Evolutionary conservation across 2,797 vertebrate species (phyloP).

Genomic region (Macrochelys suwanniensis): DNA sequence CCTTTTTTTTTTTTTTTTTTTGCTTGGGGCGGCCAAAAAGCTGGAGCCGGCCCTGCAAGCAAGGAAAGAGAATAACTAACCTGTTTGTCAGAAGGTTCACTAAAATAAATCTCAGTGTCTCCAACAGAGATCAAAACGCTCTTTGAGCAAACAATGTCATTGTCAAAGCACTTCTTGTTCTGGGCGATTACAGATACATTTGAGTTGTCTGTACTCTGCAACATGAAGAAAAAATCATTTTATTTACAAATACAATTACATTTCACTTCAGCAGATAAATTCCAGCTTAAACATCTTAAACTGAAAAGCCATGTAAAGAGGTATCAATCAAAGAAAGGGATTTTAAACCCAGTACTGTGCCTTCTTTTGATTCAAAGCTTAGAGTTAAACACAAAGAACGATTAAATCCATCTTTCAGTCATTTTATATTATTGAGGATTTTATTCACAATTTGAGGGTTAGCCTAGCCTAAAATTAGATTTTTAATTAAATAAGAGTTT

Average conservation of each 20-base stretch:
- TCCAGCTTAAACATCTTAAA: background rate
- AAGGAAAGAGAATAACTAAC: conserved; percentile 82
- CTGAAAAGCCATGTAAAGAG: background rate
- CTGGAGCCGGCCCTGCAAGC: too few species aligned
- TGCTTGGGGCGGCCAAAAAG: too few species aligned
- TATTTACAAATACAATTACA: conserved; percentile 15
- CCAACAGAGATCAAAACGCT: conserved; percentile 94
- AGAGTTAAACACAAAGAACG: background rate
- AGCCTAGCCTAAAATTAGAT: background rate
- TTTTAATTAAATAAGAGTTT: background rate
- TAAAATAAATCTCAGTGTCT: conserved; percentile 94
- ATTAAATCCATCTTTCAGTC: background rate
- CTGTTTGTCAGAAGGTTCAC: conserved; percentile 91
- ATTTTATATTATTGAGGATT: background rate
- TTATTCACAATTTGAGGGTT: background rate
- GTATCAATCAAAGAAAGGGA: background rate
- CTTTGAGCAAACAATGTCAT: conserved; percentile 97
- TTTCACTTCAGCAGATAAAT: conserved; percentile 20
- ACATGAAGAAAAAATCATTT: conserved; percentile 65
- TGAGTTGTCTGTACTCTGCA: conserved; percentile 90
- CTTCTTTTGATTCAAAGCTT: background rate
- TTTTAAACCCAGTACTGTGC: conserved; percentile 23
- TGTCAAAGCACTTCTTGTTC: conserved; percentile 99
- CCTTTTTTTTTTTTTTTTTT: too few species aligned
- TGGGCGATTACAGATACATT: conserved; percentile 94